A percentile compares a stretch with the other conserved stretches of the same genome.
These are phyloP conservation scores for Sericinus montela DNA, from an alignment of 2,888 invertebrate species.

Conservation along the genomic window DNA sequence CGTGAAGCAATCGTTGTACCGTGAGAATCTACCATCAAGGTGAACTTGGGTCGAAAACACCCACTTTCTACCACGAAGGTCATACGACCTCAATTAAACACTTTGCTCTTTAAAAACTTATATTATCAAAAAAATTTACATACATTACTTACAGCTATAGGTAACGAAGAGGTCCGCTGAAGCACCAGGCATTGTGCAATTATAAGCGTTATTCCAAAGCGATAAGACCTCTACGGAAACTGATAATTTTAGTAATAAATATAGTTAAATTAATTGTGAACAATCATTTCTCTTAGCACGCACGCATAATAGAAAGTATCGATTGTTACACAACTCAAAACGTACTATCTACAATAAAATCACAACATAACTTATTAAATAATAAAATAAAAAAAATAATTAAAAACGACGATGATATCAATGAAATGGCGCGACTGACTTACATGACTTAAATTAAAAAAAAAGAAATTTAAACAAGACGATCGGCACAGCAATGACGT, in stretches of 20 bases:
- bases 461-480: slow-evolving; percentile 36
- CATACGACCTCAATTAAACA: slow-evolving; percentile 44
- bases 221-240: slow-evolving; percentile 15
- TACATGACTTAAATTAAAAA: slow-evolving; percentile 56
- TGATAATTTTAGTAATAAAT: slow-evolving; percentile 18
- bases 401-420: slow-evolving; percentile 49
- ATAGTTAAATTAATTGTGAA: slow-evolving; percentile 7
- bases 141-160: slow-evolving; percentile 26
- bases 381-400: slow-evolving; percentile 25
- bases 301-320: slow-evolving; percentile 12
- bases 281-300: slow-evolving; percentile 14
- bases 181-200: slow-evolving; percentile 20
- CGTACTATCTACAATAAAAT: slow-evolving; percentile 33
- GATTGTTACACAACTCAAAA: slow-evolving; percentile 34
- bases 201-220: slow-evolving; percentile 1
- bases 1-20: slow-evolving; percentile 33
- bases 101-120: slow-evolving; percentile 53
- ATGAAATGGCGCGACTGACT: slow-evolving; percentile 76
- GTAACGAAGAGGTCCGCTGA: slow-evolving; percentile 20
- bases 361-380: slow-evolving; percentile 42
- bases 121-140: slow-evolving; percentile 37
- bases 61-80: slow-evolving; percentile 62
- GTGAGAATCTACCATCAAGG: slow-evolving; percentile 55
- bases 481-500: slow-evolving; percentile 37
- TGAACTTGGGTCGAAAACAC: slow-evolving; percentile 43